A percentile compares a stretch with the other conserved stretches of the same genome.
These are phyloP conservation scores for Cheilinus undulatus DNA, from an alignment of 2,113 vertebrate genomes.

Conservation along the genomic window DNA sequence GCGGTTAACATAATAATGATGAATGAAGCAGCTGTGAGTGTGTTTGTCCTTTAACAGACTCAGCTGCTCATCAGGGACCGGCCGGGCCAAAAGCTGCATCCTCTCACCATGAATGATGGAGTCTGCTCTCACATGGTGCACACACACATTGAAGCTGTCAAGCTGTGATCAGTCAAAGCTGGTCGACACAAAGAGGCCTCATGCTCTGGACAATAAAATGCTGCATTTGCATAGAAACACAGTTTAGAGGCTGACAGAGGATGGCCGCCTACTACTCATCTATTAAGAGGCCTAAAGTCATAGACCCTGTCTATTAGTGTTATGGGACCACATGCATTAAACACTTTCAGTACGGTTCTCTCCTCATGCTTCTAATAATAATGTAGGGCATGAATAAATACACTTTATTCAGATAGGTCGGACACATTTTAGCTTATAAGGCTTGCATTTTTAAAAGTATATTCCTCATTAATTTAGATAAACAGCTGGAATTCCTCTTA, in stretches of 20 bases:
- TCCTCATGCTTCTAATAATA: too few relatives aligned
- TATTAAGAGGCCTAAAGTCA: constrained; percentile 7
- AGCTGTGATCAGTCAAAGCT: constrained; percentile 52
- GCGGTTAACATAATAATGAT: constrained; percentile 50
- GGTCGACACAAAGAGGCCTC: constrained; percentile 38
- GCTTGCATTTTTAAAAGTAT: too few relatives aligned
- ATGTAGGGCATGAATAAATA: too few relatives aligned
- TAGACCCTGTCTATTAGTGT: too few relatives aligned
- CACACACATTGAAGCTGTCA: constrained; percentile 44
- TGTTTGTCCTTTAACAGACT: neutral
- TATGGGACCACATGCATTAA: too few relatives aligned
- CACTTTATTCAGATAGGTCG: too few relatives aligned
- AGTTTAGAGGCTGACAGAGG: constrained; percentile 16
- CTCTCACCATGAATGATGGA: constrained; percentile 46
- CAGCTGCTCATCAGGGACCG: constrained; percentile 37
- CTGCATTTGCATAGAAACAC: constrained; percentile 40
- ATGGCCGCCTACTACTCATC: constrained; percentile 18
- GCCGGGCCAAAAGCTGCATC: constrained; percentile 6
- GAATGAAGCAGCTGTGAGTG: constrained; percentile 10
- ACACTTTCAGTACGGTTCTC: too few relatives aligned
- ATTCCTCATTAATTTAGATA: too few relatives aligned
- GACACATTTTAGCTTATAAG: too few relatives aligned
- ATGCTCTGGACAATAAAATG: constrained; percentile 29
- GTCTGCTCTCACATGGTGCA: constrained; percentile 10
- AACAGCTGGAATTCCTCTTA: too few relatives aligned